These are phyloP conservation scores for Sicus ferrugineus DNA, from an alignment of 2,888 invertebrate genomes.

Conservation along the genomic window DNA sequence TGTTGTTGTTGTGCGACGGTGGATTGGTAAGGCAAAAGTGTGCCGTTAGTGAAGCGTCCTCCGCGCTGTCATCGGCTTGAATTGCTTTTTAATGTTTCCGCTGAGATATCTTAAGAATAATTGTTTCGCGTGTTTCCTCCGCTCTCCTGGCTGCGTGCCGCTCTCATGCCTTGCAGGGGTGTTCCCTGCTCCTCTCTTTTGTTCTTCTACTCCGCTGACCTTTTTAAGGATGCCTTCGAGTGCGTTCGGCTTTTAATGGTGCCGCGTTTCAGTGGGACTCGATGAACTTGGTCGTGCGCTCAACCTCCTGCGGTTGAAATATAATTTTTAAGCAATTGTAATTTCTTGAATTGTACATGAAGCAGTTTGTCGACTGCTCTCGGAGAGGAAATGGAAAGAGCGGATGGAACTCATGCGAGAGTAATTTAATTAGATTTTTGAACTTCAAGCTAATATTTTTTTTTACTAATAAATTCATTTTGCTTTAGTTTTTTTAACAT, in stretches of 20 bases:
- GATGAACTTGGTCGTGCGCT: not conserved
- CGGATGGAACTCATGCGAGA: not conserved
- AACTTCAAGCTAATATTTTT: no score
- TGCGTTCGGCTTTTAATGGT: slow-evolving; percentile 4
- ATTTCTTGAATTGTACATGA: slow-evolving; percentile 1
- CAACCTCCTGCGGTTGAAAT: not conserved
- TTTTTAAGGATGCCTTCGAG: not conserved
- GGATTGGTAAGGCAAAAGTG: not conserved
- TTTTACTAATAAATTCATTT: no score
- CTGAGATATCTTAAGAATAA: slow-evolving; percentile 65
- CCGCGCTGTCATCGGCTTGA: slow-evolving; percentile 60
- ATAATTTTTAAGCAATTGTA: not conserved
- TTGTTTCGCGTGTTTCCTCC: slow-evolving; percentile 60
- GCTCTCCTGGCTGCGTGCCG: not conserved
- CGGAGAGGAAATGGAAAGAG: not conserved
- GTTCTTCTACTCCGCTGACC: not conserved
- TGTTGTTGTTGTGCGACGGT: slow-evolving; percentile 40
- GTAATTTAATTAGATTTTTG: not conserved
- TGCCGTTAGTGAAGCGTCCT: not conserved
- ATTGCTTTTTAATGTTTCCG: slow-evolving; percentile 65
- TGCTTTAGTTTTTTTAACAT: not conserved
- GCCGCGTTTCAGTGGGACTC: not conserved
- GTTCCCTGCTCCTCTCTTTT: no score
- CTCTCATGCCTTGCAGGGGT: not conserved
- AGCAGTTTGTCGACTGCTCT: not conserved